Conservation (phyloP, 2,888 invertebrate genomes). For the Dynastes hyllus region DNA sequence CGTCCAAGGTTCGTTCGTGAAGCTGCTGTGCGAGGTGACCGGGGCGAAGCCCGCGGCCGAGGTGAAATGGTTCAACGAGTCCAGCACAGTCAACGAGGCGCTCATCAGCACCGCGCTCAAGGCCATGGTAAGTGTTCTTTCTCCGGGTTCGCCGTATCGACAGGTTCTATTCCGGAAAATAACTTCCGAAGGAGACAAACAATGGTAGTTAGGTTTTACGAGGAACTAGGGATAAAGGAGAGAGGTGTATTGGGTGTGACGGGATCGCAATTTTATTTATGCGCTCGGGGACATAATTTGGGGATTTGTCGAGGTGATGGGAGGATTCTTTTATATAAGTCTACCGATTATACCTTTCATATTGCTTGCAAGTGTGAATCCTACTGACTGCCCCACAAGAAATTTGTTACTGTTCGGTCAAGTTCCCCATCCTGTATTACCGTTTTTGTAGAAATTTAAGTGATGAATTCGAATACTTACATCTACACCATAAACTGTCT, state of each 20-base stretch:
- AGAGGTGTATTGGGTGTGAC: not conserved
- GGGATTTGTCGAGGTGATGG: too few species aligned
- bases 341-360: too few species aligned
- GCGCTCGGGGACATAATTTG: not conserved
- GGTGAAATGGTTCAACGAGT: constrained; percentile 90
- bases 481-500: too few species aligned
- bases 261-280: constrained; percentile 1
- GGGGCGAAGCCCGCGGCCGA: constrained; percentile 90
- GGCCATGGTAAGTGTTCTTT: constrained; percentile 57
- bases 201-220: constrained; percentile 6
- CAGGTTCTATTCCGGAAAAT: not conserved
- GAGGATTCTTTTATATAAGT: too few species aligned
- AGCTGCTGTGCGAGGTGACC: constrained; percentile 84
- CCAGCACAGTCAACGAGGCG: constrained; percentile 63
- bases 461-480: too few species aligned
- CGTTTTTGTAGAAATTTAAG: too few species aligned
- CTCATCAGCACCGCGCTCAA: constrained; percentile 55
- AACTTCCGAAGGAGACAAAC: not conserved
- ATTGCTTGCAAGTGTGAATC: too few species aligned
- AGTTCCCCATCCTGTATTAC: too few species aligned
- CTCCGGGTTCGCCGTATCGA: not conserved
- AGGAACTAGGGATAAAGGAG: not conserved
- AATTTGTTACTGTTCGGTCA: too few species aligned
- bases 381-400: too few species aligned
- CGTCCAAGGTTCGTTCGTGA: constrained; percentile 85